Percentiles rank a stretch among this genome's conserved stretches.
These are phyloP conservation scores for Myiotriccus ornatus DNA, from an alignment of 2,797 vertebrate species.

Conservation along the genomic window DNA sequence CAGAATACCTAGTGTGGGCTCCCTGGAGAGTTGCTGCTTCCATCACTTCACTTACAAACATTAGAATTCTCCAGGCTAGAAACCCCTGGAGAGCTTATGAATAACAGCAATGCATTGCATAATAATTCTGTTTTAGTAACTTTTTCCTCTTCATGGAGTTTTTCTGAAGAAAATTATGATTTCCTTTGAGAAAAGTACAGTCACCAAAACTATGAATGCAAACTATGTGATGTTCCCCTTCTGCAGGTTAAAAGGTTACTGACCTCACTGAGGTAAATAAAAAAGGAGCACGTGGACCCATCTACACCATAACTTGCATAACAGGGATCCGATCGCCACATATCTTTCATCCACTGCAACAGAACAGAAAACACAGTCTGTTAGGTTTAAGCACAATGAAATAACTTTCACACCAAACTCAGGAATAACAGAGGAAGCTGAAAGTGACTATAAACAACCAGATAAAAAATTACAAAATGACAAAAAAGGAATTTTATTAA, in stretches of 20 bases:
- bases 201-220: not conserved
- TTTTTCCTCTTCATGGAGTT: not conserved
- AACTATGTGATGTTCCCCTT: not conserved
- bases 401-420: not conserved
- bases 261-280: conserved; percentile 99
- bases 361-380: not conserved
- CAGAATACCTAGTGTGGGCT: accelerated
- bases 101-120: not conserved
- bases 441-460: not conserved
- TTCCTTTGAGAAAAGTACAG: not conserved
- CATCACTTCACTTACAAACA: not conserved
- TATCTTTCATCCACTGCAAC: conserved; percentile 98
- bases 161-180: not conserved
- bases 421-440: not conserved
- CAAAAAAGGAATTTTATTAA: not conserved
- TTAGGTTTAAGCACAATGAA: not conserved
- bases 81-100: not conserved
- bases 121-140: not conserved
- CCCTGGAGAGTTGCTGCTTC: not conserved
- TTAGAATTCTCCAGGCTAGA: not conserved
- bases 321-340: conserved; percentile 97
- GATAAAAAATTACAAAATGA: not conserved
- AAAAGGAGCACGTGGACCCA: conserved; percentile 95
- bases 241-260: conserved; percentile 50
- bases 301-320: conserved; percentile 95